Evolutionary conservation across 1,140 invertebrate genomes (phyloP), one percentile per base, ranked within the genome.

Genomic region (Mamestra configurata): DNA sequence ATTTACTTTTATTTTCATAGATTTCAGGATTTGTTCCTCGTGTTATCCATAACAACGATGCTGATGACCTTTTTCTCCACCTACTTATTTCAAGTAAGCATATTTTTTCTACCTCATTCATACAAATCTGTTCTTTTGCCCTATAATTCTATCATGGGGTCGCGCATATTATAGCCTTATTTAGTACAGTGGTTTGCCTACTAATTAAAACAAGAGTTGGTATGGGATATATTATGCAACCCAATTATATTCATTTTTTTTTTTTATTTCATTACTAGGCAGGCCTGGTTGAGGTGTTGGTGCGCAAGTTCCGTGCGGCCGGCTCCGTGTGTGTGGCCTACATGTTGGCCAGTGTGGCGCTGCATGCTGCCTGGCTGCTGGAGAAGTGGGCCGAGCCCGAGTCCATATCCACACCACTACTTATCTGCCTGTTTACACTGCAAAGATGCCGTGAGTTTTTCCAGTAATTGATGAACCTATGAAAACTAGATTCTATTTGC

Each of bases 21-120:
- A 72, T 95, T 96, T 81, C 97, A 97, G 93, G 97, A 97, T 88
- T 95, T 97, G 57, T 97, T 96, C 84, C 93, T 97, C 3, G 96
- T 97, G 46, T 90, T 97, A 35, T 96, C 97, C 6, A 92, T 97
- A 61, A 96, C 96, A 0, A 89, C 96, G 46, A 95, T 97, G 70
- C 89, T 97, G 18, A 95, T 97, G 76, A 96, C 96, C 70, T 96
- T 97, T 76, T 97, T 97, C 87, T 96, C 97, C 4, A 97, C 97
- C 7, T 97, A 97, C 86, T 95, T 97, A 80, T 97, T 97, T 92
- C 97, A 97, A 95, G 97, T 97, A 94, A 96, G 86, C n/a, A 71
- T 35, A 5, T 20, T 3, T 0, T 64, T 27, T 10, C 15, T 46
- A n/a, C n/a, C n/a, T n/a, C n/a, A n/a, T n/a, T n/a, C n/a, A n/a